These are phyloP conservation scores for Thereva unica DNA, from an alignment of 2,888 invertebrate genomes.

Conservation along the genomic window DNA sequence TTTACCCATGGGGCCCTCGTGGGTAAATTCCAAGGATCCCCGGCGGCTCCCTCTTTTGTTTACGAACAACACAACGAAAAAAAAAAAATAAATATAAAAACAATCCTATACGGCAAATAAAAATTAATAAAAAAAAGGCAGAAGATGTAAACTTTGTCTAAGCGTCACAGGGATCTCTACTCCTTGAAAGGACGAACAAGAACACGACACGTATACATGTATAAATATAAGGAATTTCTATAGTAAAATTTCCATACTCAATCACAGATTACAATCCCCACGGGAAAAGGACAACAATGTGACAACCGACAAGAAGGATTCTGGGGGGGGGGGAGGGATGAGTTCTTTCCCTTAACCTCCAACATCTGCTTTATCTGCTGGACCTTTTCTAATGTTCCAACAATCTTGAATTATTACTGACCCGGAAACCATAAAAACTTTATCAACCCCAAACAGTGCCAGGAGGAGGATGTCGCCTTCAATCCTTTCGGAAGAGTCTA, in stretches of 20 bases:
- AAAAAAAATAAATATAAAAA: too few relatives aligned
- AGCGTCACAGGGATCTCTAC: background rate
- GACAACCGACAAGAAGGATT: constrained; percentile 23
- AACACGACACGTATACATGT: background rate
- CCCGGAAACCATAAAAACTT: constrained; percentile 44
- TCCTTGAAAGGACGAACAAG: background rate
- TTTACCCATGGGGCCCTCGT: too few relatives aligned
- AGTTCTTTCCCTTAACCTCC: constrained; percentile 18
- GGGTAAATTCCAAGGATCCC: too few relatives aligned
- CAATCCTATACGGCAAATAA: too few relatives aligned
- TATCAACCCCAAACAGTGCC: constrained; percentile 39
- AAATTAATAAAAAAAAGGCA: too few relatives aligned
- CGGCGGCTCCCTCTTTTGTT: too few relatives aligned
- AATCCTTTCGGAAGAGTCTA: constrained; percentile 36
- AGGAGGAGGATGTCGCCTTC: constrained; percentile 38
- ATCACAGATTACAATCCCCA: constrained; percentile 19
- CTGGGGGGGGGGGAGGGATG: background rate
- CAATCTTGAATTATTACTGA: constrained; percentile 44
- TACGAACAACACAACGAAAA: too few relatives aligned
- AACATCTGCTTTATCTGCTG: constrained; percentile 40
- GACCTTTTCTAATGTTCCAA: constrained; percentile 28
- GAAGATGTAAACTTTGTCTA: too few relatives aligned
- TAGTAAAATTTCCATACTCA: constrained; percentile 28
- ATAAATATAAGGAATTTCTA: background rate
- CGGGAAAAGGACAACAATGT: constrained; percentile 30